Conservation (phyloP, 1,140 invertebrate genomes). For the Achroia grisella region DNA sequence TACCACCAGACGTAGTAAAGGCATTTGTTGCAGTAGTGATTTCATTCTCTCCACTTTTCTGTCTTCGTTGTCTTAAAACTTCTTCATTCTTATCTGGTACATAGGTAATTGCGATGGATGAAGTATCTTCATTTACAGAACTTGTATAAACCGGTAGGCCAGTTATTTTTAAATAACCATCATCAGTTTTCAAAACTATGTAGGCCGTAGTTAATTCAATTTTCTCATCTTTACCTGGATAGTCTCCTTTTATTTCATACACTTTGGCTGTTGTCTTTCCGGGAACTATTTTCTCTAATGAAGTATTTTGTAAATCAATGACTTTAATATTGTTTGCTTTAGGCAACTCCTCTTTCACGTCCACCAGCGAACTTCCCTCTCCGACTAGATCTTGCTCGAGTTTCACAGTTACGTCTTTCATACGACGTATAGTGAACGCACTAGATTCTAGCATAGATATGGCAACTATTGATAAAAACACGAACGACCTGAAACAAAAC, state of each 20-base stretch:
- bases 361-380: slow-evolving; percentile 30
- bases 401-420: slow-evolving; percentile 3
- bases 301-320: neutral
- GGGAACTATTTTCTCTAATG: neutral
- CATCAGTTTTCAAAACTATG: neutral
- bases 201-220: neutral
- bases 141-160: neutral
- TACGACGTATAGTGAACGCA: slow-evolving; percentile 16
- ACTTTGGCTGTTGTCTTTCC: neutral
- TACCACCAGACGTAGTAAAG: no score
- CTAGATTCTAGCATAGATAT: slow-evolving; percentile 14
- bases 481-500: slow-evolving; percentile 26
- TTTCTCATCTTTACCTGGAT: neutral
- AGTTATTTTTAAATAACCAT: neutral
- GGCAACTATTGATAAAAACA: slow-evolving; percentile 19
- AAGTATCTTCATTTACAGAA: neutral
- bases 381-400: slow-evolving; percentile 21
- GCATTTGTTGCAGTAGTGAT: neutral
- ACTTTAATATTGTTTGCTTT: slow-evolving; percentile 15
- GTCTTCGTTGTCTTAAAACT: neutral
- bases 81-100: neutral
- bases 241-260: neutral
- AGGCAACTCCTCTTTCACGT: slow-evolving; percentile 28
- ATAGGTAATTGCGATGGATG: neutral
- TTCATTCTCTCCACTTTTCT: neutral